Percentiles rank a stretch among this genome's conserved stretches.
phyloP scores from a whole-genome alignment of 2,113 vertebrate species.

The Myotis yumanensis region DNA sequence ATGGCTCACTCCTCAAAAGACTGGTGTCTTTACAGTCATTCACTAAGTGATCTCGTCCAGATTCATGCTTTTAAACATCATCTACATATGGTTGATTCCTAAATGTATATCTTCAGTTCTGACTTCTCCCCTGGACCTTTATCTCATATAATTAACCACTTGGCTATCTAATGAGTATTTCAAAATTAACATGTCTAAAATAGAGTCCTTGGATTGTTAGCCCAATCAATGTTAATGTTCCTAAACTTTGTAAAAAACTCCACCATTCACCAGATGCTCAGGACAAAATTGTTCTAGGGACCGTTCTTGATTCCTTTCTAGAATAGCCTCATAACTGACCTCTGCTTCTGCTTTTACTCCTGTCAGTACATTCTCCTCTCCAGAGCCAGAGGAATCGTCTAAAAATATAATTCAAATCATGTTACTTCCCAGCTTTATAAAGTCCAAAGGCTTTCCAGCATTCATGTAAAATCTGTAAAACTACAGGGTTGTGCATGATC shows the following conservation, averaged over 20 bases:
- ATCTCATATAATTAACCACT: neutral
- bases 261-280: neutral
- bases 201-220: neutral
- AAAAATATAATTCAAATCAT: constrained; percentile 10
- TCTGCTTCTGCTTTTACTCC: neutral
- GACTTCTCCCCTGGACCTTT: neutral
- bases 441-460: neutral
- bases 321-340: neutral
- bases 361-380: neutral
- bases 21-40: neutral
- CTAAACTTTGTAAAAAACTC: neutral
- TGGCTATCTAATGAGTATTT: neutral
- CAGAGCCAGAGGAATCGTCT: neutral
- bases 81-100: neutral
- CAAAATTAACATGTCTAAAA: neutral
- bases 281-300: neutral
- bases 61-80: neutral
- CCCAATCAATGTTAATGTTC: neutral
- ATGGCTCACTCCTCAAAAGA: neutral
- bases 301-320: neutral
- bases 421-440: neutral
- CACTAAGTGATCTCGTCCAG: neutral
- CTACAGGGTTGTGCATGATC: neutral
- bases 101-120: constrained; percentile 12
- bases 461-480: neutral